phyloP scores from a whole-genome alignment of 2,113 vertebrate species.

The Bagarius yarrelli region DNA sequence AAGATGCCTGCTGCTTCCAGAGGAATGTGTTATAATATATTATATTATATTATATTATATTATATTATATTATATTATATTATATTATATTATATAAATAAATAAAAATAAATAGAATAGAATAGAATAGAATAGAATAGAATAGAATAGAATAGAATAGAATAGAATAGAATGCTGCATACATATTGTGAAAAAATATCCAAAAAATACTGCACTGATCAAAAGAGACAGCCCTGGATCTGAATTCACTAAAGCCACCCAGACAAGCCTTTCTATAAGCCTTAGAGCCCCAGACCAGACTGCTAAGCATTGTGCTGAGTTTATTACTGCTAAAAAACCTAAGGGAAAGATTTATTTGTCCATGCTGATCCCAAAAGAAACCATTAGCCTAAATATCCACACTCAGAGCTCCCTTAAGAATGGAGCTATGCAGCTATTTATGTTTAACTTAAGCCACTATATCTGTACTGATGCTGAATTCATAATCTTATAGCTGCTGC shows the following conservation, averaged over 20 bases:
- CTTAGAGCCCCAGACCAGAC: slow-evolving; percentile 30
- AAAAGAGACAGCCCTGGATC: slow-evolving; percentile 31
- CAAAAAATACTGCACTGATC: slow-evolving; percentile 8
- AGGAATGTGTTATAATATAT: background rate
- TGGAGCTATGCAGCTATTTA: slow-evolving; percentile 31
- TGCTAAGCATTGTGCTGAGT: slow-evolving; percentile 34
- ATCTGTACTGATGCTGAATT: background rate
- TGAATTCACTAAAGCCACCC: slow-evolving; percentile 21
- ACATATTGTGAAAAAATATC: background rate
- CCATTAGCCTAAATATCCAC: slow-evolving; percentile 39
- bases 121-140: background rate
- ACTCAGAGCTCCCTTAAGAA: slow-evolving; percentile 23
- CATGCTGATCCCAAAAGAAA: slow-evolving; percentile 28
- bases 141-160: background rate
- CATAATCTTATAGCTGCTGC: slow-evolving; percentile 18
- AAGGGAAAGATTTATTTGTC: slow-evolving; percentile 33
- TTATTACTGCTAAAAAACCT: slow-evolving; percentile 39
- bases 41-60: too few species aligned
- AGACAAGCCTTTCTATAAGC: slow-evolving; percentile 35
- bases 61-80: too few species aligned
- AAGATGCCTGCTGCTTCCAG: background rate
- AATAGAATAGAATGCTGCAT: background rate
- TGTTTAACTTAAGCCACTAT: slow-evolving; percentile 28
- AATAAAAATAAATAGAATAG: too few species aligned
- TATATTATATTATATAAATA: too few species aligned